phyloP scores from a whole-genome alignment of 2,113 vertebrate species.

The Natator depressus region DNA sequence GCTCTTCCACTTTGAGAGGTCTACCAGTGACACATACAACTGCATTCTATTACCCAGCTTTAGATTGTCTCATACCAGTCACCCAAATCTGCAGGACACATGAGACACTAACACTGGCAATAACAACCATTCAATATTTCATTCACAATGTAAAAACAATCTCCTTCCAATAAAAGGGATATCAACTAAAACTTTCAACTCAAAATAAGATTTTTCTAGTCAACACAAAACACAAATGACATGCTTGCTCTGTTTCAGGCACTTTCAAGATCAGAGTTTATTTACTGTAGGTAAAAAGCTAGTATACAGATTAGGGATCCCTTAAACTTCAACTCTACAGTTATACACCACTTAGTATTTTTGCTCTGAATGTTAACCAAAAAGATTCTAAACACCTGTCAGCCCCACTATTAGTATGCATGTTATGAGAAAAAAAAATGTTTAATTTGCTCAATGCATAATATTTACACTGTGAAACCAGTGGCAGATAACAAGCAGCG shows the following conservation, averaged over 20 bases:
- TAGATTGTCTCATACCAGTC: not conserved
- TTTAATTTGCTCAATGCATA: constrained; percentile 77
- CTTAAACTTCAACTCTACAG: constrained; percentile 87
- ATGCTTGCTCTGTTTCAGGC: constrained; percentile 86
- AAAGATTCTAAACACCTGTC: constrained; percentile 79
- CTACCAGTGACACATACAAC: not conserved
- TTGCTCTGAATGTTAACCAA: constrained; percentile 78
- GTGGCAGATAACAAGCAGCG: constrained; percentile 77
- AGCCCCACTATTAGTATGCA: constrained; percentile 75
- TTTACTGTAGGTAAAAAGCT: constrained; percentile 91
- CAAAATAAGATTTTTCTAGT: constrained; percentile 43
- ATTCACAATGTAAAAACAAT: not conserved
- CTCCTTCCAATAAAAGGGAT: constrained; percentile 46
- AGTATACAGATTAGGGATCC: constrained; percentile 89
- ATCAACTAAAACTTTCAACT: constrained; percentile 48
- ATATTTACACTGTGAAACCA: constrained; percentile 82
- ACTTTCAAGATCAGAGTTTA: constrained; percentile 95
- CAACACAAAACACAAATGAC: constrained; percentile 76
- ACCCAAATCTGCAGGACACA: not conserved
- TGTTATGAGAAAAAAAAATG: constrained; percentile 68
- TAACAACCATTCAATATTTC: not conserved
- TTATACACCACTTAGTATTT: constrained; percentile 84
- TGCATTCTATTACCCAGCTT: not conserved
- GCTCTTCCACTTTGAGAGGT: not conserved
- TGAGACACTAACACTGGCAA: rapidly evolving